Evolutionary conservation across 2,113 vertebrate species (phyloP), one percentile per base, ranked within the genome.

Genomic region (Corvus moneduloides): DNA sequence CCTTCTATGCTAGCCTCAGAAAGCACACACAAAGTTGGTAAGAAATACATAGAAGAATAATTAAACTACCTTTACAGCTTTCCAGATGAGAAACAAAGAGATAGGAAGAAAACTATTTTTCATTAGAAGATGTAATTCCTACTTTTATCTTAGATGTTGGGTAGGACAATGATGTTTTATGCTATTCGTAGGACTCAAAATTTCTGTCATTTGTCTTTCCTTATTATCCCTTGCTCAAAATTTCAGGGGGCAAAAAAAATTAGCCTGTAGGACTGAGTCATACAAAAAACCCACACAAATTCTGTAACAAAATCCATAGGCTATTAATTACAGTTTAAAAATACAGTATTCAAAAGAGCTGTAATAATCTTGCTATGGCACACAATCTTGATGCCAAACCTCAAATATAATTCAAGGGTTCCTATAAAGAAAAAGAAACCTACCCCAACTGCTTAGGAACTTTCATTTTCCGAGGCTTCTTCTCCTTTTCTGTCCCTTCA

Each of bases 391-490:
- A 89, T 82, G 41, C 13, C 62, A 75, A 72, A 46, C 11, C 13
- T 82, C 26, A 33, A 35, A 59, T 64, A 44, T 35, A 79, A 54
- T 62, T 83, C 20, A 51, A 43, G 10, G 7, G 8, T 41, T 77
- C 44, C 28, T 52, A 12, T n/a, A 30, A 90, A 41, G 55, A 59
- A 66, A 62, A 92, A 48, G 10, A 63, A 64, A 93, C 98, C 56
- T 97, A 99, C 99, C 99, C 99, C 56, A 98, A 58, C 43, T 98
- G 97, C 96, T 99, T 99, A 91, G 98, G 98, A 91, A 99, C 98
- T 98, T 98, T 99, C 68, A 98, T 98, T 95, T 99, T 99, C 92
- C 98, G 98, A 88, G 99, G 98, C 87, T 99, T 99, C 96, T 99
- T 99, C 64, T 99, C 99, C 79, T 99, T 98, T 76, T 98, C 98